phyloP scores from a whole-genome alignment of 2,113 vertebrate species.

The Desmodus rotundus region DNA sequence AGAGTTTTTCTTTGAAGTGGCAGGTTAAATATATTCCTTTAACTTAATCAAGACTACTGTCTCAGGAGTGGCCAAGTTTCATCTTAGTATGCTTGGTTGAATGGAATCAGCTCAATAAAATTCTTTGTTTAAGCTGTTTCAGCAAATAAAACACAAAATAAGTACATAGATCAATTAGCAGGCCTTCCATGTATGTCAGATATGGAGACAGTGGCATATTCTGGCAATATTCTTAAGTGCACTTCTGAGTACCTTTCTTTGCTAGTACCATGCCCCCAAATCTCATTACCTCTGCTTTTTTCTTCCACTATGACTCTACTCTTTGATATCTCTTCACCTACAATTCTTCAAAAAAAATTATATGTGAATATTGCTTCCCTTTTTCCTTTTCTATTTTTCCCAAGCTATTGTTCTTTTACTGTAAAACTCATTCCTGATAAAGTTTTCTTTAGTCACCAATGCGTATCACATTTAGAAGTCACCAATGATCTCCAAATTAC shows the following conservation, averaged over 20 bases:
- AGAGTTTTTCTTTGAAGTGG: not conserved
- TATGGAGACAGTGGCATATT: not conserved
- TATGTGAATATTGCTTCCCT: not conserved
- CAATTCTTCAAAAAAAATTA: not conserved
- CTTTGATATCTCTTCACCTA: not conserved
- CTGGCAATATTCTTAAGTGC: not conserved
- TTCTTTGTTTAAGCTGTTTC: not conserved
- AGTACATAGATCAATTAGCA: not conserved
- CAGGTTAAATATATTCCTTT: not conserved
- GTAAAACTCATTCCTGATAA: not conserved
- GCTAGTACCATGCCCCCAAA: not conserved
- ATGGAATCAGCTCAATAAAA: not conserved
- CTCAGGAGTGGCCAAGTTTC: not conserved
- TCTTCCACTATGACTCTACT: not conserved
- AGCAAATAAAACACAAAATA: conserved; percentile 1
- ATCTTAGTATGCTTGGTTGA: not conserved
- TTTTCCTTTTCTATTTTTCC: not conserved
- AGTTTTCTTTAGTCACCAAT: too few species aligned
- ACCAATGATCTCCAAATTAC: not conserved
- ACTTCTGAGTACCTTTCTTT: not conserved
- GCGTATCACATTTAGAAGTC: not conserved
- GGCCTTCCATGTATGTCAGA: not conserved
- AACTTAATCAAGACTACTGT: not conserved
- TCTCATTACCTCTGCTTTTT: not conserved
- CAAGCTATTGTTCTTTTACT: not conserved